Evolutionary conservation across 1,140 invertebrate genomes (phyloP), one percentile per base, ranked within the genome.

Genomic region (Geopemphigus sp.): DNA sequence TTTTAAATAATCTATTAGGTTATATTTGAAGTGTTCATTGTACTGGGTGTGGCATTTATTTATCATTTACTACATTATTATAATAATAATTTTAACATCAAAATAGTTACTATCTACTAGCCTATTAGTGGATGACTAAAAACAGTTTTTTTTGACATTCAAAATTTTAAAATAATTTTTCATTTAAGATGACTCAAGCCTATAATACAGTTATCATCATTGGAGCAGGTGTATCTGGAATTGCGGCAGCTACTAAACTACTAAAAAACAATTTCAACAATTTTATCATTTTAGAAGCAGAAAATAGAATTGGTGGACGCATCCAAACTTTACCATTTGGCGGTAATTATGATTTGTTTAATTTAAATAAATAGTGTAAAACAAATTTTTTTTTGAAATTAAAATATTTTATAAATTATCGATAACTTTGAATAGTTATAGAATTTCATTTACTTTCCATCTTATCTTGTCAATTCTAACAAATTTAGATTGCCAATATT

Each of bases 231-330:
- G 84, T 86, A 15, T 84, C 90, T 0, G 90, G 90, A 17, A 88
- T 90, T 54, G 88, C 89, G 0, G 88, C 90, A 2, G 89, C 88
- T 4, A 86, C 86, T 0, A 86, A 85, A 61, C 84, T 90, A 1
- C 66, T 89, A 5, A 83, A 87, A 64, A 86, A 88, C 82, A 89
- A 88, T 1, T 86, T 90, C 63, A 82, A 82, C 3, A 86, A 90
- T 84, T 82, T 91, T 3, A 83, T 85, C 0, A 83, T 91, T 68
- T 82, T 94, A 32, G 94, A 95, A 86, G 93, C 91, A 1, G 89
- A 89, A 82, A 85, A 90, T 83, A 87, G 91, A 81, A 89, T 93
- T 72, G 93, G 93, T 14, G 93, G 91, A 5, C 87, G 92, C 59
- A 87, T 93, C n/a, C 81, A 88, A 70, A 90, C 90, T 22, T 39